These are phyloP conservation scores for Pedicia rivosa DNA, from an alignment of 2,888 invertebrate species.

Conservation along the genomic window DNA sequence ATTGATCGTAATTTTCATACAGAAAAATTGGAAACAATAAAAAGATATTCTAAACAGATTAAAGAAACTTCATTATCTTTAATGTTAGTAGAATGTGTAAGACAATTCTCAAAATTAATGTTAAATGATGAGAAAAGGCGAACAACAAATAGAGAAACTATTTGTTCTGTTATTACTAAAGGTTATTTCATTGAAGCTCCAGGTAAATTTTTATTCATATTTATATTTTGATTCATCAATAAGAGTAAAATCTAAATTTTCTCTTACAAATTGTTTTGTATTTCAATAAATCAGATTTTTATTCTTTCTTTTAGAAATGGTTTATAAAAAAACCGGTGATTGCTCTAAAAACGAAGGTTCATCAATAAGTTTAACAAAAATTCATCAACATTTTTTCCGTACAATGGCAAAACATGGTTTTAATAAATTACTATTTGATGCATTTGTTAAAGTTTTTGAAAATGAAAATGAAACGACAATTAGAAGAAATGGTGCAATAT, in stretches of 20 bases:
- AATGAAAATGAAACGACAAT: conserved; percentile 14
- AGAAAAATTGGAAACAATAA: neutral
- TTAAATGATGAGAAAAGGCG: neutral
- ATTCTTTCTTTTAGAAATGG: no score
- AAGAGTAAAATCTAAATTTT: neutral
- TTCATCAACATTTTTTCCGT: conserved; percentile 22
- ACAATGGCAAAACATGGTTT: conserved; percentile 22
- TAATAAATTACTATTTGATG: conserved; percentile 22
- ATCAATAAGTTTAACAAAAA: conserved; percentile 14
- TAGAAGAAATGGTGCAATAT: conserved; percentile 21
- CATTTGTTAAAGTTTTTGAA: conserved; percentile 21
- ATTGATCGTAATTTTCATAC: neutral
- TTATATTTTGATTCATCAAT: neutral
- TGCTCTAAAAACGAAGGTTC: neutral
- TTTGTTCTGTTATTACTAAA: neutral
- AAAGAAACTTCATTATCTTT: neutral
- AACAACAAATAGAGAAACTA: neutral
- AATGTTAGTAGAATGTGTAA: neutral
- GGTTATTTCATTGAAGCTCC: conserved; percentile 1
- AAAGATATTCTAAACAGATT: neutral
- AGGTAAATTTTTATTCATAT: neutral
- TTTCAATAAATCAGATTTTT: no score
- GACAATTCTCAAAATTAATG: neutral
- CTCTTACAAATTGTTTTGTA: no score
- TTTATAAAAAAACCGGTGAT: no score